Evolutionary conservation across 2,888 invertebrate species (phyloP).

Genomic region (Empis livida): DNA sequence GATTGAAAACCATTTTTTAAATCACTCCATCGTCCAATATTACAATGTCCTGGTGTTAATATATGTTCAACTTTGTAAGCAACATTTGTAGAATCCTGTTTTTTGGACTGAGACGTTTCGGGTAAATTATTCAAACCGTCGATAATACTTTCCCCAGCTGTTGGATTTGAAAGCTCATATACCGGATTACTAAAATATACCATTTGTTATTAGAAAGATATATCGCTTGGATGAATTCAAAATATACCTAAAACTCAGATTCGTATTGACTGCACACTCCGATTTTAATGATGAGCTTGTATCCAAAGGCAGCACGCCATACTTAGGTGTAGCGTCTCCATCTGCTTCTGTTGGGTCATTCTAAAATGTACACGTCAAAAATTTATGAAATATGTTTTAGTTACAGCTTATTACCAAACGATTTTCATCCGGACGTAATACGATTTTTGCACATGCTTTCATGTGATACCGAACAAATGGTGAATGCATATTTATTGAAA

Average conservation of each 20-base stretch:
- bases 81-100: conserved; percentile 19
- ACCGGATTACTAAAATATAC: conserved; percentile 63
- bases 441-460: conserved; percentile 62
- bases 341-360: conserved; percentile 47
- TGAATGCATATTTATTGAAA: conserved; percentile 62
- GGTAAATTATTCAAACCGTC: conserved; percentile 31
- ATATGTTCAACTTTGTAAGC: conserved; percentile 37
- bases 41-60: conserved; percentile 29
- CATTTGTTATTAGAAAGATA: too few relatives aligned
- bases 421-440: conserved; percentile 75
- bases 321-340: conserved; percentile 42
- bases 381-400: background rate
- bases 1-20: conserved; percentile 36
- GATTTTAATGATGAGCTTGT: conserved; percentile 44
- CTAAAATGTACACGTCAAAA: conserved; percentile 27
- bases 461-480: conserved; percentile 77
- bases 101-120: conserved; percentile 16
- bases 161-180: conserved; percentile 59
- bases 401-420: conserved; percentile 17
- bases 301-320: conserved; percentile 65
- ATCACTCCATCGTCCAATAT: conserved; percentile 30
- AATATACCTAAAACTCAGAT: conserved; percentile 46
- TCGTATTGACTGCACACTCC: conserved; percentile 39
- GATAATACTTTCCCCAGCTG: conserved; percentile 39
- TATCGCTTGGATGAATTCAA: too few relatives aligned